Percentiles rank a stretch among this genome's conserved stretches.
Conservation (phyloP, 2,797 vertebrate genomes). For the Scolopax rusticola region DNA sequence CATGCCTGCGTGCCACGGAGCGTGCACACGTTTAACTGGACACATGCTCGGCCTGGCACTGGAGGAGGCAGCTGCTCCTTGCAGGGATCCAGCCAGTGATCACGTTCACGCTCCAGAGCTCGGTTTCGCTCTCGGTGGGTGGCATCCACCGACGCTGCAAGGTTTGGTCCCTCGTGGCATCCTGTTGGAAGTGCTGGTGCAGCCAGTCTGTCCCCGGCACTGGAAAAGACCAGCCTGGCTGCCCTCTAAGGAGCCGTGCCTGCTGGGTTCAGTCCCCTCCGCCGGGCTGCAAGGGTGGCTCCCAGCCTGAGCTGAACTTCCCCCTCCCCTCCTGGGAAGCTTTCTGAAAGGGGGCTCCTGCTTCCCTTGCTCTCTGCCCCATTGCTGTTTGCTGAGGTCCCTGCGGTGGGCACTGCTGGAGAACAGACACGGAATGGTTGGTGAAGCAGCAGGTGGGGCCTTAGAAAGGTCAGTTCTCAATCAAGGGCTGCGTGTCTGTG, state of each 20-base stretch:
- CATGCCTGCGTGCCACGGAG: not conserved
- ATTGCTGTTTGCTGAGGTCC: rapidly evolving
- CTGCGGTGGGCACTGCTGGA: not conserved
- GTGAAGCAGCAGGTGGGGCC: not conserved
- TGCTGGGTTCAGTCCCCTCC: not conserved
- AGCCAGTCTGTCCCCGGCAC: not conserved
- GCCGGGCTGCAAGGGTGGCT: not conserved
- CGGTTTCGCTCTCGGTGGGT: not conserved
- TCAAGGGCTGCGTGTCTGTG: not conserved
- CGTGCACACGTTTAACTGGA: not conserved
- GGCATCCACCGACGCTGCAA: not conserved
- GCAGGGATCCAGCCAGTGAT: not conserved
- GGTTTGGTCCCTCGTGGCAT: not conserved
- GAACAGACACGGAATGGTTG: rapidly evolving
- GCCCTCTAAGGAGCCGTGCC: not conserved
- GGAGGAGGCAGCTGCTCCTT: constrained; percentile 51
- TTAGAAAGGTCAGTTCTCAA: not conserved
- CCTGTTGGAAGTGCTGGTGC: not conserved
- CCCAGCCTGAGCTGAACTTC: not conserved
- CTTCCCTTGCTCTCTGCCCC: not conserved
- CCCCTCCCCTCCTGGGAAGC: not conserved
- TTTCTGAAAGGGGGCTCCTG: not conserved
- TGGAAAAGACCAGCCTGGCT: not conserved
- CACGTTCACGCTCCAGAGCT: not conserved
- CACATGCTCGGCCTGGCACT: not conserved